Conservation (phyloP, 2,888 invertebrate species). For the Lepetodrilus schrolli region DNA sequence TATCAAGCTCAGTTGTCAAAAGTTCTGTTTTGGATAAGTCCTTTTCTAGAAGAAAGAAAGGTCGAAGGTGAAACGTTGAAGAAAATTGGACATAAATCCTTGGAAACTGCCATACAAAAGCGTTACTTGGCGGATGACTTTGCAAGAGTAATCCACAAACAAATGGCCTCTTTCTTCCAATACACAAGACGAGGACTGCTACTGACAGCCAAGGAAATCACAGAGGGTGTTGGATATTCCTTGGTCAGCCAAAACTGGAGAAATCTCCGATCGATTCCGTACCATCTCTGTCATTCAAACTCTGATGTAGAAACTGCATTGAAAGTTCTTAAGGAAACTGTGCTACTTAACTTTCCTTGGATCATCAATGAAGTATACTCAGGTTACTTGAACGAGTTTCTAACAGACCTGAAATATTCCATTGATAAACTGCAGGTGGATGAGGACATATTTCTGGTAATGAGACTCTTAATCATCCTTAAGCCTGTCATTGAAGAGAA, state of each 20-base stretch:
- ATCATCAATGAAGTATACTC: conserved; percentile 43
- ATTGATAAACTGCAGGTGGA: conserved; percentile 40
- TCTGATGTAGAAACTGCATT: conserved; percentile 35
- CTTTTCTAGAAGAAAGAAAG: conserved; percentile 38
- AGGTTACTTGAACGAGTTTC: conserved; percentile 34
- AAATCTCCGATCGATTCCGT: conserved; percentile 42
- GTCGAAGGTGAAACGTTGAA: conserved; percentile 43
- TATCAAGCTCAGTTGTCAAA: conserved; percentile 42
- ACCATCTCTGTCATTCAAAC: conserved; percentile 42
- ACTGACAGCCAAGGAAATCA: conserved; percentile 41
- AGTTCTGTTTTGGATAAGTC: conserved; percentile 33
- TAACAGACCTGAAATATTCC: conserved; percentile 36
- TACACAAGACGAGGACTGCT: conserved; percentile 40
- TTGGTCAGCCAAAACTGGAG: conserved; percentile 41
- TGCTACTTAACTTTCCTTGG: conserved; percentile 44
- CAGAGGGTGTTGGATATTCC: conserved; percentile 35
- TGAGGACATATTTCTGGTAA: conserved; percentile 38
- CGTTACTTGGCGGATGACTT: conserved; percentile 38
- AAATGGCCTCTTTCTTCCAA: conserved; percentile 44
- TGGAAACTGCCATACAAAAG: conserved; percentile 31
- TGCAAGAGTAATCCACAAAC: conserved; percentile 35
- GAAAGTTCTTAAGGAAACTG: conserved; percentile 40
- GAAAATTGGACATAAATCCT: conserved; percentile 25
- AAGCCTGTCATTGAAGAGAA: conserved; percentile 11
- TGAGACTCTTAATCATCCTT: background rate